phyloP scores from a whole-genome alignment of 2,797 vertebrate genomes.

The Austrolebias charrua region DNA sequence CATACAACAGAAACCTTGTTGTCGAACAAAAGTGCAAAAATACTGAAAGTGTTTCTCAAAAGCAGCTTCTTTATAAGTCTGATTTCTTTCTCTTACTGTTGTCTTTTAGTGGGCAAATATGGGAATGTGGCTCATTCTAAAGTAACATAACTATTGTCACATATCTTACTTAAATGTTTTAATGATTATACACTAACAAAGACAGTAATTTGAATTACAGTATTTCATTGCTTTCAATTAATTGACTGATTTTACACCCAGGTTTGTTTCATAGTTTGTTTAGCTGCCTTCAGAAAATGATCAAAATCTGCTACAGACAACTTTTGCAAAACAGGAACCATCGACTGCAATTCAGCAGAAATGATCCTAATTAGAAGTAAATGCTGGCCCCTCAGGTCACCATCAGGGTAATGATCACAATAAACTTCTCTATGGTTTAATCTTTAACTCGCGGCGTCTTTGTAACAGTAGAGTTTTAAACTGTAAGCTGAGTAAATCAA shows the following conservation, averaged over 20 bases:
- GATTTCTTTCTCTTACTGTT: no score
- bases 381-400: neutral
- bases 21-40: no score
- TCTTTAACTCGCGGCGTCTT: neutral
- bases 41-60: no score
- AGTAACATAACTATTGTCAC: no score
- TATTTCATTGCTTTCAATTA: neutral
- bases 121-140: no score
- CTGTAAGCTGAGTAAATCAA: slow-evolving; percentile 1
- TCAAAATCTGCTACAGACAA: neutral
- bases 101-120: no score
- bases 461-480: neutral
- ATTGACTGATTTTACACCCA: neutral
- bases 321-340: slow-evolving; percentile 12
- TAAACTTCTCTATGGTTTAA: neutral
- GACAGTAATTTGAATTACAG: no score
- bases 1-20: no score
- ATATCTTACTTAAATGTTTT: neutral
- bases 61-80: no score
- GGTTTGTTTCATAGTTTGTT: neutral
- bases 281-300: neutral
- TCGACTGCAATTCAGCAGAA: slow-evolving; percentile 22
- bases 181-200: neutral
- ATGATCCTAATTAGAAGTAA: slow-evolving; percentile 22
- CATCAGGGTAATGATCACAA: neutral